Base-by-base conservation (phyloP, 2,888 invertebrate genomes). In the Drosophila borborema region DNA sequence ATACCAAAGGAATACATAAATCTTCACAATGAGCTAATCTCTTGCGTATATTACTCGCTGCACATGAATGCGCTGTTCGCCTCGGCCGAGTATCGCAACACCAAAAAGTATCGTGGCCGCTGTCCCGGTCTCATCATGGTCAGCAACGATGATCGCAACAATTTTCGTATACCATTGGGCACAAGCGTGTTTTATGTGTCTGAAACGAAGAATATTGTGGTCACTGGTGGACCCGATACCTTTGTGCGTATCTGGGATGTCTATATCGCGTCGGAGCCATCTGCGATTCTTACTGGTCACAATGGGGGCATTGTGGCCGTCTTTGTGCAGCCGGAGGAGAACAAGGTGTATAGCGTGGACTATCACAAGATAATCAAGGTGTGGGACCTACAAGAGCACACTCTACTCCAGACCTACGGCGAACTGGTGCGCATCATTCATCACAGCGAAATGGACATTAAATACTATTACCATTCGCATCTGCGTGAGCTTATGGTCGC, bases 231-330 rank as follows among this genome's bases (percentile, higher is more conserved):
- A 6, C 95, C 96, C 9, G 97, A 97, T 92, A 96, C 96, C 81
- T 91, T 94, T 60, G 94, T 97, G 34, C 95, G 97, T 43, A 94
- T 97, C 60, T 98, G 97, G 97, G 97, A 96, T 92, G 95, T 97
- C 0, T 96, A 96, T 91, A 95, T 96, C n/a, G 95, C 96, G 2
- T 93, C 93, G 58, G 95, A 95, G 86, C 94, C 96, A 1, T 95
- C 93, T 49, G 94, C 94, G 12, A 92, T 95, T 16, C 94, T 97
- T 41, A 93, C 94, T 48, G 97, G 97, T 0, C 97, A 97, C 91
- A 95, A 95, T 86, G 94, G 96, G 2, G 95, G 96, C 14, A 94
- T 97, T 77, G 94, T 94, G 20, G 94, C 94, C 61, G 92, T 97
- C 48, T 94, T 96, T 72, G 94, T 97, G 64, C 96, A 97, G 93